Conservation (phyloP, 2,888 invertebrate species). For the Mimumesa dahlbomi region DNA sequence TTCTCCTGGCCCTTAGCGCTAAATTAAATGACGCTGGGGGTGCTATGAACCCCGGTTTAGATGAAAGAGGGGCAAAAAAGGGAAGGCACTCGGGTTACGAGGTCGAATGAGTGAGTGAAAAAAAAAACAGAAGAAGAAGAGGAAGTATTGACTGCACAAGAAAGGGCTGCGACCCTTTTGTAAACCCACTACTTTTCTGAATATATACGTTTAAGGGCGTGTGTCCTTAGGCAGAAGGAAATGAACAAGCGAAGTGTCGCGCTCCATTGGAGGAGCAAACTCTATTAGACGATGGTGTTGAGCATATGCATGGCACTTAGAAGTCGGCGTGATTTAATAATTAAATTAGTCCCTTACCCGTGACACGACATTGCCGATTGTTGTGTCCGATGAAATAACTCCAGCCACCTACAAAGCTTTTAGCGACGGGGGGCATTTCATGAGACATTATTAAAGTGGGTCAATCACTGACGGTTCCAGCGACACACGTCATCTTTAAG, state of each 20-base stretch:
- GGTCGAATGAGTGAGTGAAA: slow-evolving; percentile 35
- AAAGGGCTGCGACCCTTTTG: slow-evolving; percentile 34
- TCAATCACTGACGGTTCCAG: slow-evolving; percentile 51
- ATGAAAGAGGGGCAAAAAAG: slow-evolving; percentile 36
- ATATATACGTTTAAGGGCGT: slow-evolving; percentile 28
- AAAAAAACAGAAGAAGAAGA: slow-evolving; percentile 26
- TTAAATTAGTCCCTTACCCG: slow-evolving; percentile 35
- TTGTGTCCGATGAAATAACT: slow-evolving; percentile 37
- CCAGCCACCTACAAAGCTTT: slow-evolving; percentile 39
- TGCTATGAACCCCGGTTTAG: slow-evolving; percentile 48
- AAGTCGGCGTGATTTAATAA: slow-evolving; percentile 50
- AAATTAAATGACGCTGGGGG: slow-evolving; percentile 57
- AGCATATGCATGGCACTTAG: slow-evolving; percentile 23
- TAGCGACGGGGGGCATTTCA: slow-evolving; percentile 39
- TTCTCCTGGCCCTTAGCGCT: slow-evolving; percentile 32
- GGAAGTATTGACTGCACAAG: slow-evolving; percentile 42
- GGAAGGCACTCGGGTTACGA: slow-evolving; percentile 44
- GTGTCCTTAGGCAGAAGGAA: slow-evolving; percentile 4
- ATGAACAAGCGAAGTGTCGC: slow-evolving; percentile 22
- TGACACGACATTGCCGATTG: slow-evolving; percentile 32
- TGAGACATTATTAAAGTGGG: slow-evolving; percentile 51
- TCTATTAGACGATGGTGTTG: slow-evolving; percentile 18
- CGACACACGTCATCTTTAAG: slow-evolving; percentile 34
- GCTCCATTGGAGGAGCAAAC: slow-evolving; percentile 14
- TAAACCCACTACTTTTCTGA: slow-evolving; percentile 31